Percentiles rank a stretch among this genome's conserved stretches.
Conservation (phyloP, 2,797 vertebrate species). For the Gambelia wislizenii region DNA sequence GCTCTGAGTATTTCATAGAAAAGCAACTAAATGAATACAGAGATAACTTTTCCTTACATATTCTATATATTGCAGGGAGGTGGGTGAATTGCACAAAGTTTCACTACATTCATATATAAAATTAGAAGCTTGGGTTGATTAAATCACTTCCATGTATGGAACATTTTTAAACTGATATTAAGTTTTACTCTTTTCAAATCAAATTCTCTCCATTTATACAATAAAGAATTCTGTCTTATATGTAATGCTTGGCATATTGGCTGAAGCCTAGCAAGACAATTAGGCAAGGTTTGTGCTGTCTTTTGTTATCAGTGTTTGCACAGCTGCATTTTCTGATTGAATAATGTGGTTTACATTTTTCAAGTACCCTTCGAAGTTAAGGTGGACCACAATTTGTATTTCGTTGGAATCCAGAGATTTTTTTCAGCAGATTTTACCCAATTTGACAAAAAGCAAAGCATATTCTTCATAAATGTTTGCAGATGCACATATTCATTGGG, state of each 20-base stretch:
- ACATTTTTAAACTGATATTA: not conserved
- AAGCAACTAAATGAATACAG: not conserved
- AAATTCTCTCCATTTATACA: constrained; percentile 26
- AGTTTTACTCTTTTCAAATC: not conserved
- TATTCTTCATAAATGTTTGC: constrained; percentile 50
- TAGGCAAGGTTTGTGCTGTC: constrained; percentile 7
- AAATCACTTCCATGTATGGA: not conserved
- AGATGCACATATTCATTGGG: constrained; percentile 35
- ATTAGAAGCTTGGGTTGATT: not conserved
- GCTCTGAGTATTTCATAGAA: not conserved
- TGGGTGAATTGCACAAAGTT: not conserved
- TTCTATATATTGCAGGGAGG: not conserved
- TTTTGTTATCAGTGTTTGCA: constrained; percentile 67
- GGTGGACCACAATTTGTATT: constrained; percentile 46
- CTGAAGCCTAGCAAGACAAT: constrained; percentile 39
- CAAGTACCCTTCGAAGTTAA: constrained; percentile 27
- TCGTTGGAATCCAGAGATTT: constrained; percentile 18
- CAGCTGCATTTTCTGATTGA: constrained; percentile 64
- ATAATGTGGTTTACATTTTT: constrained; percentile 55
- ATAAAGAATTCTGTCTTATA: not conserved
- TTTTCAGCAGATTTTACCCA: constrained; percentile 39
- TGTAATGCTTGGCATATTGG: not conserved
- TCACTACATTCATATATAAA: not conserved
- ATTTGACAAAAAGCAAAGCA: constrained; percentile 58
- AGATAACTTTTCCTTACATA: not conserved